These are phyloP conservation scores for Trichoplax adhaerens DNA, from an alignment of 37 sponge, comb jelly and placozoan species.

Conservation along the genomic window DNA sequence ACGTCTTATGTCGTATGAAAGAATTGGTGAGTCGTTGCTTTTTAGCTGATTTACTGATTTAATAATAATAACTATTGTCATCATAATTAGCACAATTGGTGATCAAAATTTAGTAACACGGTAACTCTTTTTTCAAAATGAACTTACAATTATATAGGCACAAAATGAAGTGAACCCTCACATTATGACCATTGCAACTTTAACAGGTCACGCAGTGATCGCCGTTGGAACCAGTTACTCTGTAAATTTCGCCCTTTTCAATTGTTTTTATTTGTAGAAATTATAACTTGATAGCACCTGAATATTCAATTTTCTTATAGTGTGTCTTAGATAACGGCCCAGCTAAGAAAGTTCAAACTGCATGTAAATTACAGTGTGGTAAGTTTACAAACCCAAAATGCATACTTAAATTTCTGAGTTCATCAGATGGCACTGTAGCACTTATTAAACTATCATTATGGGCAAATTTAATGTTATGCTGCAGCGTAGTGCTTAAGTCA, in stretches of 20 bases:
- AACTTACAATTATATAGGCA: conserved; percentile 13
- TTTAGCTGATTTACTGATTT: too few relatives aligned
- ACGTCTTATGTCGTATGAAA: conserved; percentile 22
- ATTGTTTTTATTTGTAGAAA: neutral
- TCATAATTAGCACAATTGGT: neutral
- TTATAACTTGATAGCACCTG: neutral
- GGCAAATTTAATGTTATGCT: too few relatives aligned
- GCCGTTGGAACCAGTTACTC: conserved; percentile 30
- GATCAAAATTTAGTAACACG: neutral
- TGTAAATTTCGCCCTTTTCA: neutral
- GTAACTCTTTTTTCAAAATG: neutral
- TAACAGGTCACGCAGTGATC: conserved; percentile 25
- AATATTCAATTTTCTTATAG: conserved; percentile 3
- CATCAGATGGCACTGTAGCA: too few relatives aligned
- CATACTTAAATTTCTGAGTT: too few relatives aligned
- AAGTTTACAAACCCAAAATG: neutral
- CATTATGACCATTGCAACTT: conserved; percentile 23
- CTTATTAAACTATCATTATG: too few relatives aligned
- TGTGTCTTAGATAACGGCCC: conserved; percentile 29
- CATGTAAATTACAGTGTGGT: conserved; percentile 22
- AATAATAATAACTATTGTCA: too few relatives aligned
- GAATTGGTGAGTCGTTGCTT: conserved; percentile 17
- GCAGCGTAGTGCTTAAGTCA: too few relatives aligned
- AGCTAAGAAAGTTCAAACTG: conserved; percentile 3
- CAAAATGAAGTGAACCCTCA: conserved; percentile 13